Evolutionary conservation across 2,113 vertebrate species (phyloP).

Genomic region (Cochlearius cochlearius): DNA sequence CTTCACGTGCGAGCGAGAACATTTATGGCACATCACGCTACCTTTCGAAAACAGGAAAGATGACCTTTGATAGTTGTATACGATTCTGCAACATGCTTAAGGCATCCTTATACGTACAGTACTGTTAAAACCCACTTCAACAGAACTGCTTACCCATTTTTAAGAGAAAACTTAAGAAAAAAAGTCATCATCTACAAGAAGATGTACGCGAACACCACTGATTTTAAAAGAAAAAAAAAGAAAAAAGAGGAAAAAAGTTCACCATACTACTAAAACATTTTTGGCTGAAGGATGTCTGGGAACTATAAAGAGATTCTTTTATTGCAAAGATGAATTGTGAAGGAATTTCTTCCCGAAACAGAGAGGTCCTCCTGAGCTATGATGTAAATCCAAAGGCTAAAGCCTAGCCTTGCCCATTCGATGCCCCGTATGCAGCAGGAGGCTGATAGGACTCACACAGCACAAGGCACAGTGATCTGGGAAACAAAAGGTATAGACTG

Average conservation of each 20-base stretch:
- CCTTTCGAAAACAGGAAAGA: constrained; percentile 13
- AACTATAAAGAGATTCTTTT: constrained; percentile 12
- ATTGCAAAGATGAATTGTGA: constrained; percentile 49
- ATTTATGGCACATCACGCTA: constrained; percentile 47
- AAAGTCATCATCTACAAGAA: neutral
- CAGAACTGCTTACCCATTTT: constrained; percentile 3
- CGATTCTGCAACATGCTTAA: constrained; percentile 26
- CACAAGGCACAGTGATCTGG: constrained; percentile 3
- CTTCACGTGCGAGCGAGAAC: neutral
- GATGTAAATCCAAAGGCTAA: neutral
- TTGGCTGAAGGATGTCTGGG: constrained; percentile 16
- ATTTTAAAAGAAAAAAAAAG: neutral
- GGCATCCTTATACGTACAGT: constrained; percentile 35
- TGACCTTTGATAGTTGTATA: neutral
- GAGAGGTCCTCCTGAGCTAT: neutral
- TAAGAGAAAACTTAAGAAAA: neutral
- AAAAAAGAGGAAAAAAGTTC: neutral
- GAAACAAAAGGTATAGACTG: neutral
- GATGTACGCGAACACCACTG: neutral
- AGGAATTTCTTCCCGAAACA: neutral
- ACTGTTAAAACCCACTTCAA: constrained; percentile 31
- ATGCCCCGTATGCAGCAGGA: neutral
- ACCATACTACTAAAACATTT: neutral
- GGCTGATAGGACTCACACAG: neutral
- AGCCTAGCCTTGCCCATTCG: neutral